phyloP scores from a whole-genome alignment of 2,113 vertebrate genomes.

The Neofelis nebulosa region DNA sequence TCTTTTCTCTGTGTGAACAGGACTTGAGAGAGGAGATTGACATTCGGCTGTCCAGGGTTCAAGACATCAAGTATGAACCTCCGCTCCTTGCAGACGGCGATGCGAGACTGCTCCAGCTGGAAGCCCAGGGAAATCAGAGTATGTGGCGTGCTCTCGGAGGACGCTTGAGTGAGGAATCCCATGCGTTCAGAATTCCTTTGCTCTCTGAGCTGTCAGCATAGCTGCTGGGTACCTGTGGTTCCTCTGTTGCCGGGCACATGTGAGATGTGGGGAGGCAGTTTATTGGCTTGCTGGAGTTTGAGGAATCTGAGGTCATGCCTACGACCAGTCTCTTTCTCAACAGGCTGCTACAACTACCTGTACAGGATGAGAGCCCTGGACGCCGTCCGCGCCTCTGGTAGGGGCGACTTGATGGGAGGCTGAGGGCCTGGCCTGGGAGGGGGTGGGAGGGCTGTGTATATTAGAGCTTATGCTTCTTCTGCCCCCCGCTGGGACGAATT shows the following conservation, averaged over 20 bases:
- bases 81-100: constrained; percentile 91
- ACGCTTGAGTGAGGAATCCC: neutral
- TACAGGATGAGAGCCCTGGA: constrained; percentile 97
- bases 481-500: neutral
- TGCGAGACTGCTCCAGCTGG: constrained; percentile 88
- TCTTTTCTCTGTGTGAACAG: constrained; percentile 76
- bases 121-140: constrained; percentile 81
- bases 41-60: constrained; percentile 90
- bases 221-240: neutral
- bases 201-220: neutral
- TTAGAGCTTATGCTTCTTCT: neutral
- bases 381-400: constrained; percentile 92
- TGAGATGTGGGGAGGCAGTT: neutral
- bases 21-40: constrained; percentile 95
- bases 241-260: neutral
- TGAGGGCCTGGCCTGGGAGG: neutral
- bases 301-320: neutral
- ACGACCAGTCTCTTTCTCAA: constrained; percentile 8
- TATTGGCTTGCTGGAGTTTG: neutral
- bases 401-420: neutral
- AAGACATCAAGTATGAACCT: constrained; percentile 95
- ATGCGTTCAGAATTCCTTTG: neutral
- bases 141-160: constrained; percentile 15
- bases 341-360: constrained; percentile 92
- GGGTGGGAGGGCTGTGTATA: neutral